Evolutionary conservation across 1,140 invertebrate species (phyloP).

Genomic region (Samia ricini): DNA sequence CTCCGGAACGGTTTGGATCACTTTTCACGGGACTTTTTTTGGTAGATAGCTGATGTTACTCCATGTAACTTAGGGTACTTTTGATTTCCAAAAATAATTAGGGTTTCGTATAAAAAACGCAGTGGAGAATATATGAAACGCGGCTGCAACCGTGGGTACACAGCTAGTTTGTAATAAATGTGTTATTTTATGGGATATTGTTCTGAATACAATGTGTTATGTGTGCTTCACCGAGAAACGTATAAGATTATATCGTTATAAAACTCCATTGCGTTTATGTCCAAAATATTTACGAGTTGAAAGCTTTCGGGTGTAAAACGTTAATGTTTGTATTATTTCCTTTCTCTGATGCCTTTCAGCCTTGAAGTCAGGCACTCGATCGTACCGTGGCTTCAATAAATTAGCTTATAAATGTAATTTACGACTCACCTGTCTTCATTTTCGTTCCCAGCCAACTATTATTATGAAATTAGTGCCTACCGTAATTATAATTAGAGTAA

Average conservation of each 20-base stretch:
- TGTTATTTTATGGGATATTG: background rate
- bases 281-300: conserved; percentile 50
- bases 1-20: no score
- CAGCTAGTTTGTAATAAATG: no score
- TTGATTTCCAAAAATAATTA: no score
- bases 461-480: background rate
- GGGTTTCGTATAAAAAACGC: no score
- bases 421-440: conserved; percentile 6
- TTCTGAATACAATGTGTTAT: background rate
- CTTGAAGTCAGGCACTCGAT: conserved; percentile 17
- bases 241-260: conserved; percentile 36
- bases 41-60: no score
- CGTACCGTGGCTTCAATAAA: conserved; percentile 23
- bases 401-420: conserved; percentile 20
- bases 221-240: background rate
- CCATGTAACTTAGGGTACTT: no score
- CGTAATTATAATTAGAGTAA: background rate
- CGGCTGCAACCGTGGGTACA: no score
- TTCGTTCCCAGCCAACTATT: background rate
- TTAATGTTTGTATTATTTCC: conserved; percentile 53
- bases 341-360: conserved; percentile 41
- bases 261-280: conserved; percentile 26
- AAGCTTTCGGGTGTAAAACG: conserved; percentile 64
- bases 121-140: no score
- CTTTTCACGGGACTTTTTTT: no score